These are phyloP conservation scores for Leptatherina wallacei DNA, from an alignment of 2,797 vertebrate genomes.

Conservation along the genomic window DNA sequence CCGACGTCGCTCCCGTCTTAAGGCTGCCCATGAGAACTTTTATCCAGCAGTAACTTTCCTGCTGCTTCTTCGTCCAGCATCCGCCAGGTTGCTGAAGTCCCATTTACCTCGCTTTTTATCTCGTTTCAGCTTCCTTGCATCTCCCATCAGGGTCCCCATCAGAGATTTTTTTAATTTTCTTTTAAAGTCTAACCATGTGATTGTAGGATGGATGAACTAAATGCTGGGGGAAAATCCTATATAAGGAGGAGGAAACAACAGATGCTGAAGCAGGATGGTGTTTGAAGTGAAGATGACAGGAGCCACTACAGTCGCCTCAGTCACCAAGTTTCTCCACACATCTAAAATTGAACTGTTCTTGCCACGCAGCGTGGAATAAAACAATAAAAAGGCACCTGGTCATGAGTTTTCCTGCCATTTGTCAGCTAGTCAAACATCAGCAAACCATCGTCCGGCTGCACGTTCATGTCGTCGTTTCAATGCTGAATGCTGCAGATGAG, in stretches of 20 bases:
- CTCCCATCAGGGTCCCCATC: not conserved
- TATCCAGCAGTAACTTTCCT: not conserved
- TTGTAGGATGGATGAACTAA: not conserved
- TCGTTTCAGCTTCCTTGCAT: not conserved
- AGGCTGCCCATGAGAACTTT: too few relatives aligned
- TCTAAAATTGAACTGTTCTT: not conserved
- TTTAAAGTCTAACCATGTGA: not conserved
- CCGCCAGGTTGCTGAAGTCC: not conserved
- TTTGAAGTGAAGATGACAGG: not conserved
- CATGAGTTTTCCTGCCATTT: not conserved
- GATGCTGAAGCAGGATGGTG: not conserved
- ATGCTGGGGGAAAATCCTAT: too few relatives aligned
- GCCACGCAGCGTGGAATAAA: fast-evolving
- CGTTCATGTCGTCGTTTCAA: not conserved
- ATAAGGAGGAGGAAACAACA: not conserved
- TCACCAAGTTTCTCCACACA: not conserved
- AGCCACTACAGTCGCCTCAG: not conserved
- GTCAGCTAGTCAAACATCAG: not conserved
- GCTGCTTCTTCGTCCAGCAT: not conserved
- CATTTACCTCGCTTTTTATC: not conserved
- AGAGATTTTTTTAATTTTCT: not conserved
- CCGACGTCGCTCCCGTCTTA: not conserved
- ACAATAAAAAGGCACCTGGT: too few relatives aligned
- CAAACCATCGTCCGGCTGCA: not conserved
- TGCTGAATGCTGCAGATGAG: too few relatives aligned